Evolutionary conservation across 2,797 vertebrate genomes (phyloP), one percentile per base, ranked within the genome.

Genomic region (Steatocranus sp.): DNA sequence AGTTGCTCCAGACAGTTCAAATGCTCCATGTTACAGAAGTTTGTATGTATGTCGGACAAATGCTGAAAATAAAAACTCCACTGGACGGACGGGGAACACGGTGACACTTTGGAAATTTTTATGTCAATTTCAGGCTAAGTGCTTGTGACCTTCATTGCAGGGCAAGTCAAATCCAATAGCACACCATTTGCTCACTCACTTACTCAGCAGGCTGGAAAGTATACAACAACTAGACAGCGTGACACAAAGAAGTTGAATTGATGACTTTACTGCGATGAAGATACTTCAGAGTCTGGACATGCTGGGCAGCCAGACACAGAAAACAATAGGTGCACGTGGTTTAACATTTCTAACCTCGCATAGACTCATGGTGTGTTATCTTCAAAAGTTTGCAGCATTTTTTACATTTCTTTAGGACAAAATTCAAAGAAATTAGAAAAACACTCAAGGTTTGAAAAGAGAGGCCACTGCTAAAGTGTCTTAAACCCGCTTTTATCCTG

Each of bases 251-350:
- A 30, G 68, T 0, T 6, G 0, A 48, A 73, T 4, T 30, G 43
- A 48, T 48, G 68, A 48, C 17, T 48, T 7, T 30, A 30, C 25
- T 0, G 2, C 0, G 7, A 3, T 73, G 17, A 48, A 2, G 36
- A 38, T 46, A 70, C 23, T 5, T 17, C 25, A 73, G 23, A 73
- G 41, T 73, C 66, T 30, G 23, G 38, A 46, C 12, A 11, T 46
- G 1, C 0, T 43, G 38, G 38, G 38, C 38, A 46, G 15, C 20
- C 15, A 70, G 25, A 27, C 23, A 2, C 9, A 46, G 38, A 70
- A 46, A 46, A 70, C 66, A 70, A 46, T 46, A 27, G 0, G 38
- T 27, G 6, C 11, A 15, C 7, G 0, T 66, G 34, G n/a, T 66
- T 66, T 38, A 15, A 38, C 23, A 46, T 46, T 18, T 70, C 23